Conservation (phyloP, 2,797 vertebrate species). For the Pseudochirops cupreus region DNA sequence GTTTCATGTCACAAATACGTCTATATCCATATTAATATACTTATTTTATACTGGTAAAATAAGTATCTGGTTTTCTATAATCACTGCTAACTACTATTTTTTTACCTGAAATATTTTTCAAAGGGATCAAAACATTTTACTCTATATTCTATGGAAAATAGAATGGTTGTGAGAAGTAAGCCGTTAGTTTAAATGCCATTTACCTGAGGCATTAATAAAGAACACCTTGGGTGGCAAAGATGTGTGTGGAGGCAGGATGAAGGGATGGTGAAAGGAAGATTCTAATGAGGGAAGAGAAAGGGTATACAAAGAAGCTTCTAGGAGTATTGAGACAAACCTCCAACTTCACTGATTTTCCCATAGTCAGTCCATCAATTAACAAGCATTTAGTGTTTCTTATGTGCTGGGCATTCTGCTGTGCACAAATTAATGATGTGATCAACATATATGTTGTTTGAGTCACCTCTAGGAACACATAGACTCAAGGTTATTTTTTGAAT, state of each 20-base stretch:
- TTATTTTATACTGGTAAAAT: neutral
- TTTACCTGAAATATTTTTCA: conserved; percentile 34
- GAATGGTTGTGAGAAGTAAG: neutral
- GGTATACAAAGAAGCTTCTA: neutral
- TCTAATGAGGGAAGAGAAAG: neutral
- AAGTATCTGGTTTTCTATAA: neutral
- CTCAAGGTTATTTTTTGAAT: neutral
- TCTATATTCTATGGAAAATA: neutral
- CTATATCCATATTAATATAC: neutral
- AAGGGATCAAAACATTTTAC: neutral
- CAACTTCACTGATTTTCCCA: no score
- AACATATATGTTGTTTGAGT: neutral
- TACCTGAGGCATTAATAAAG: neutral
- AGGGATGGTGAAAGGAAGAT: no score
- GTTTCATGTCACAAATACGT: neutral
- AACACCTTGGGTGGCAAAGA: neutral
- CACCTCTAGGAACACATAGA: neutral
- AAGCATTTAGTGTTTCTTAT: neutral
- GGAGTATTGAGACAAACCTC: no score
- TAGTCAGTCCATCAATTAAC: neutral
- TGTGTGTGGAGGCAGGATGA: neutral
- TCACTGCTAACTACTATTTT: neutral
- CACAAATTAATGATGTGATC: neutral
- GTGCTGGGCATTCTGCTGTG: neutral
- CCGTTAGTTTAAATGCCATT: conserved; percentile 11